Percentiles rank a stretch among this genome's conserved stretches.
Evolutionary conservation across 2,797 vertebrate species (phyloP).

Genomic region (Myiotriccus ornatus): DNA sequence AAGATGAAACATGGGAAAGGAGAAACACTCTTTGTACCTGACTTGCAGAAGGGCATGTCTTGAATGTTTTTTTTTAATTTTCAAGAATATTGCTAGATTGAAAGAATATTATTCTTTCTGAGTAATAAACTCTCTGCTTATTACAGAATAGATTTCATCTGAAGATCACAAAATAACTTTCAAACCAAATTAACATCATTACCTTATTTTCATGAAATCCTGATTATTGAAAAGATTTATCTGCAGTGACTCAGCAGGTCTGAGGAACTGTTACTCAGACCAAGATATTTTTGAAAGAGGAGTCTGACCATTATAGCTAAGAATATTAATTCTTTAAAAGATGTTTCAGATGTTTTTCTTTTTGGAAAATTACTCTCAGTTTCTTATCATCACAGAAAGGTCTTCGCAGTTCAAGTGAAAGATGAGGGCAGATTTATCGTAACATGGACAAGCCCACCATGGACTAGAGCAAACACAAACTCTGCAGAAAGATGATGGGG

Average conservation of each 20-base stretch:
- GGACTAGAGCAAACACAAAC: background rate
- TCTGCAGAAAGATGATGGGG: background rate
- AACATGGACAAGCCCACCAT: background rate
- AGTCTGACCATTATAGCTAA: background rate
- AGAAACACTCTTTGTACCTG: background rate
- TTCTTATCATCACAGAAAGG: background rate
- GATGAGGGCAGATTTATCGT: fast-evolving
- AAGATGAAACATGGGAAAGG: background rate
- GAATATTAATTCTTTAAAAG: background rate
- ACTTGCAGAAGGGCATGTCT: background rate
- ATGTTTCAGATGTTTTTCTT: background rate
- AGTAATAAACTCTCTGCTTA: background rate
- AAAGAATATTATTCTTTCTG: background rate
- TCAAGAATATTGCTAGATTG: background rate
- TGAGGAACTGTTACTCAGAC: background rate
- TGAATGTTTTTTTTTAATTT: background rate
- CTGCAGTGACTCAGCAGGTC: slow-evolving; percentile 27
- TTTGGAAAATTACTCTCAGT: background rate
- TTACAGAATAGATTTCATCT: background rate
- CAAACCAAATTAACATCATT: background rate
- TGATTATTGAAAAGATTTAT: slow-evolving; percentile 2
- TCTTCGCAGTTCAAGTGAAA: background rate
- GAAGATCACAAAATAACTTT: background rate
- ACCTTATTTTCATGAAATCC: background rate
- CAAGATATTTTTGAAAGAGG: background rate